phyloP scores from a whole-genome alignment of 2,113 vertebrate species.

The Lutjanus erythropterus region DNA sequence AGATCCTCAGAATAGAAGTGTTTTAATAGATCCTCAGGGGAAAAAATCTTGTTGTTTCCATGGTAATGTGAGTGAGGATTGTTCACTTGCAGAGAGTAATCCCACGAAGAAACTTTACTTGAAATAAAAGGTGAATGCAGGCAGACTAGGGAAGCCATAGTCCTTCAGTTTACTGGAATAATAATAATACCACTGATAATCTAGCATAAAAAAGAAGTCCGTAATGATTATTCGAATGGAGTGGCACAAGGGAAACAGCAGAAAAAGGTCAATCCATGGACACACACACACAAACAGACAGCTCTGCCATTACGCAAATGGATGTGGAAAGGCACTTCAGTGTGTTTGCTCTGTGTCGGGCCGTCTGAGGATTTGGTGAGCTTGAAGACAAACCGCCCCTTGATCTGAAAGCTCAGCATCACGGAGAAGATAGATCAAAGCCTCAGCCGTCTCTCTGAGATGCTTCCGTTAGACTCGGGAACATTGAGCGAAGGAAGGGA shows the following conservation, averaged over 20 bases:
- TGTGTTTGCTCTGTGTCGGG: conserved; percentile 71
- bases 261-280: conserved; percentile 24
- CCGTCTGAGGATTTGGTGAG: conserved; percentile 74
- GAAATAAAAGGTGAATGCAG: conserved; percentile 51
- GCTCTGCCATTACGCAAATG: conserved; percentile 74
- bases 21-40: conserved; percentile 76
- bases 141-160: neutral
- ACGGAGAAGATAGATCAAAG: conserved; percentile 78
- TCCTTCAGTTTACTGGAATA: conserved; percentile 24
- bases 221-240: conserved; percentile 14
- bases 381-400: conserved; percentile 78
- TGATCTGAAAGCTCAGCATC: conserved; percentile 80
- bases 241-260: conserved; percentile 15
- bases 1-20: conserved; percentile 62
- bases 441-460: conserved; percentile 53
- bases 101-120: conserved; percentile 66
- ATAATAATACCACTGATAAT: conserved; percentile 14
- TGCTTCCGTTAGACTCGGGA: conserved; percentile 56
- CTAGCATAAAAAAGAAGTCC: neutral
- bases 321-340: conserved; percentile 71
- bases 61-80: conserved; percentile 74
- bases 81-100: conserved; percentile 48
- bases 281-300: conserved; percentile 26
- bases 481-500: conserved; percentile 61
- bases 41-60: conserved; percentile 79